Evolutionary conservation across 2,797 vertebrate species (phyloP).

Genomic region (Triplophysa yarkandensis): DNA sequence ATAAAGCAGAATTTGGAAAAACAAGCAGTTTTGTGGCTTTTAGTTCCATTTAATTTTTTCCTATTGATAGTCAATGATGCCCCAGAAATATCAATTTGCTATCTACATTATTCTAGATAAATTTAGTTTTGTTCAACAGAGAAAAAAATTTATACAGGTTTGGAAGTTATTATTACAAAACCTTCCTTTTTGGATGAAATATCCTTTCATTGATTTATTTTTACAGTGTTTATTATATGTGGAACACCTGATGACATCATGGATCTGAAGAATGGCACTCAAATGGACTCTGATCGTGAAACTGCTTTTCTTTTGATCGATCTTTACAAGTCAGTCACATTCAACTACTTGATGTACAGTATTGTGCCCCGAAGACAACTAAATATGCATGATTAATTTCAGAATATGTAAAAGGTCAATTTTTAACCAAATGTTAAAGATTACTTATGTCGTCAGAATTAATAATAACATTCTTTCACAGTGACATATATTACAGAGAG

Average conservation of each 20-base stretch:
- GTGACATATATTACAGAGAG: constrained; percentile 75
- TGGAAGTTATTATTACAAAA: too few species aligned
- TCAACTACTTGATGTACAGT: not conserved
- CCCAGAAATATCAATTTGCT: too few species aligned
- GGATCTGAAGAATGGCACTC: constrained; percentile 61
- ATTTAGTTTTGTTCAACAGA: too few species aligned
- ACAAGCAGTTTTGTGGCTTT: too few species aligned
- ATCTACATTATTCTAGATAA: too few species aligned
- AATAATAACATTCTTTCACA: constrained; percentile 52
- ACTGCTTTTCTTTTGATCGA: constrained; percentile 87
- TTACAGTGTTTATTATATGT: constrained; percentile 88
- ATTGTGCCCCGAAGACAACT: not conserved
- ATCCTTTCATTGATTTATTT: constrained; percentile 9
- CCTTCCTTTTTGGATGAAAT: too few species aligned
- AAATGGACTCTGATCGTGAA: constrained; percentile 66
- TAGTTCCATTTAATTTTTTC: too few species aligned
- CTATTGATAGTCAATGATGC: too few species aligned
- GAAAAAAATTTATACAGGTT: too few species aligned
- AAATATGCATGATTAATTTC: not conserved
- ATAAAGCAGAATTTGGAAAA: too few species aligned
- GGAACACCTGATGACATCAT: constrained; percentile 75
- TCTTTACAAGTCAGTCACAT: constrained; percentile 88
- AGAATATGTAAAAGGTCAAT: not conserved
- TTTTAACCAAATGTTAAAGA: not conserved
- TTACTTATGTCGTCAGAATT: not conserved